Evolutionary conservation across 2,113 vertebrate genomes (phyloP).

Genomic region (Panthera uncia): DNA sequence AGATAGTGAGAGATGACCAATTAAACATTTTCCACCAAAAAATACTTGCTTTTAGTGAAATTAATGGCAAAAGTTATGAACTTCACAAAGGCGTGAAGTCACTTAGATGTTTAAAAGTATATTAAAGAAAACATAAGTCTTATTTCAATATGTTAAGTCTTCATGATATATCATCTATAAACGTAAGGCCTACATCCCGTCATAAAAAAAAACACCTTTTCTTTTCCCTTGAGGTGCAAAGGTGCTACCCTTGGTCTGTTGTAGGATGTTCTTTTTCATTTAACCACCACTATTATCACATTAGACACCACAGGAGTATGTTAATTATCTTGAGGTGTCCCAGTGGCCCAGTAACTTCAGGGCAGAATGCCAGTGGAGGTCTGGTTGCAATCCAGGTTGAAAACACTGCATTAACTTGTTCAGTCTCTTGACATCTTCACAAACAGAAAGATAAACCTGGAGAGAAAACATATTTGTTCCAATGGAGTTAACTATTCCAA

Average conservation of each 20-base stretch:
- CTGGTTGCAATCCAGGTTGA: conserved; percentile 49
- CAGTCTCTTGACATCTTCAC: conserved; percentile 27
- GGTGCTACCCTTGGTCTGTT: neutral
- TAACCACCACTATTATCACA: neutral
- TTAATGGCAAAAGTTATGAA: neutral
- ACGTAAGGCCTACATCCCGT: neutral
- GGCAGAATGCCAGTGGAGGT: conserved; percentile 46
- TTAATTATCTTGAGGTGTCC: conserved; percentile 65
- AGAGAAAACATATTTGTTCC: conserved; percentile 42
- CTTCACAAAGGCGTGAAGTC: neutral
- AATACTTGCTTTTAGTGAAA: neutral
- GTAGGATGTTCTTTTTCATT: neutral
- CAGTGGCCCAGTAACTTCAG: conserved; percentile 64
- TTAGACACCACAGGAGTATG: conserved; percentile 17
- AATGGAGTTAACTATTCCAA: conserved; percentile 38
- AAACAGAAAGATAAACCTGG: conserved; percentile 39
- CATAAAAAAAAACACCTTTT: neutral
- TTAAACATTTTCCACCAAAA: conserved; percentile 15
- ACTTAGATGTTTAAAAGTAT: neutral
- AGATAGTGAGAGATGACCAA: neutral
- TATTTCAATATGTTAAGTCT: neutral
- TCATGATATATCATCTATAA: neutral
- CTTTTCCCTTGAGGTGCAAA: neutral
- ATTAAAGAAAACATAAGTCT: neutral
- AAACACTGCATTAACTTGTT: conserved; percentile 38